Conservation (phyloP, 2,797 vertebrate genomes). For the Pseudocheirus occidentalis region DNA sequence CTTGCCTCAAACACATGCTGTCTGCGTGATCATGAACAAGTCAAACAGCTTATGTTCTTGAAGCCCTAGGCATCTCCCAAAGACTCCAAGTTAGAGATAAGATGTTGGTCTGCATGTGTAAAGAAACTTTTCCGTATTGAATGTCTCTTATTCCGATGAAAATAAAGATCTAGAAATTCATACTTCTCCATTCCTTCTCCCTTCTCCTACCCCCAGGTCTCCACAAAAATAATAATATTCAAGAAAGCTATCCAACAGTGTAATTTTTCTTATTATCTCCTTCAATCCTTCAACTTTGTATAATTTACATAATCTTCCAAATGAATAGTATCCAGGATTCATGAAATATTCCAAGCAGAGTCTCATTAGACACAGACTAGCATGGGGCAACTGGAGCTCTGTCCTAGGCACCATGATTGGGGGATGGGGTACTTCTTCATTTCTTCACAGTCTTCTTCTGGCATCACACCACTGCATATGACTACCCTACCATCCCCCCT, state of each 20-base stretch:
- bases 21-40: background rate
- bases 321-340: background rate
- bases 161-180: background rate
- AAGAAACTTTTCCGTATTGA: background rate
- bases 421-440: background rate
- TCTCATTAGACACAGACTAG: background rate
- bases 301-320: slow-evolving; percentile 12
- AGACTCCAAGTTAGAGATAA: background rate
- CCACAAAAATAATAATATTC: background rate
- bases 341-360: background rate
- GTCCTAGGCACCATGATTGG: background rate
- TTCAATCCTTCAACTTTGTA: slow-evolving; percentile 20
- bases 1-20: background rate
- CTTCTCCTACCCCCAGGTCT: background rate
- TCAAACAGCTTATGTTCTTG: background rate
- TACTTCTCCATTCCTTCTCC: background rate
- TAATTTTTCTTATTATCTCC: slow-evolving; percentile 30
- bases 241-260: background rate
- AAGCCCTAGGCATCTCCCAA: background rate
- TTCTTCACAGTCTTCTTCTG: background rate
- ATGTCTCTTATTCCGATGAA: background rate
- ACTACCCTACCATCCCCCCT: background rate
- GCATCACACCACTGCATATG: background rate
- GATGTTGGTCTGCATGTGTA: background rate
- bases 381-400: background rate